Evolutionary conservation across 2,888 invertebrate genomes (phyloP).

Genomic region (Chloroclystis v-ata): DNA sequence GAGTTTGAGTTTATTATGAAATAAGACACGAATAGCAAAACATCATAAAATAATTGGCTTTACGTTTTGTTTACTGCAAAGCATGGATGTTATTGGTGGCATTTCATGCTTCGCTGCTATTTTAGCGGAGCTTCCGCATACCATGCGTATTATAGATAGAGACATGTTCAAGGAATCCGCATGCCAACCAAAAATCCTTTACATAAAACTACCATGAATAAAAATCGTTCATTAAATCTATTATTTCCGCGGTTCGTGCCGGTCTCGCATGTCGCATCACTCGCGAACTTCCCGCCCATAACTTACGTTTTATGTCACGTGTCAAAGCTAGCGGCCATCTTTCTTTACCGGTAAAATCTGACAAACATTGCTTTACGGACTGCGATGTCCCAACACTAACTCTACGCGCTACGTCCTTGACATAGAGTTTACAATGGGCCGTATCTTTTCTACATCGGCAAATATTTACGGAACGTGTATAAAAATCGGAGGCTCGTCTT

Average conservation of each 20-base stretch:
- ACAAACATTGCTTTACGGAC: conserved; percentile 42
- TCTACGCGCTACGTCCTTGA: conserved; percentile 44
- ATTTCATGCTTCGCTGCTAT: conserved; percentile 5
- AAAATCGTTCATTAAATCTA: conserved; percentile 59
- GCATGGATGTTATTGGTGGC: background rate
- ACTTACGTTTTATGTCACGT: conserved; percentile 73
- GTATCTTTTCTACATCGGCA: conserved; percentile 30
- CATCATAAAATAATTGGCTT: background rate
- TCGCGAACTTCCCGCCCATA: conserved; percentile 71
- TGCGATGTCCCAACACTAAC: conserved; percentile 32
- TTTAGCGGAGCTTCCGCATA: conserved; percentile 5
- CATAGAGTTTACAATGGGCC: conserved; percentile 48
- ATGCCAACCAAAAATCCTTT: conserved; percentile 37
- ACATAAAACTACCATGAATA: conserved; percentile 68
- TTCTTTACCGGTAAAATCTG: conserved; percentile 52
- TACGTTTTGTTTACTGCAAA: conserved; percentile 4
- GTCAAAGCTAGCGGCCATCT: conserved; percentile 64
- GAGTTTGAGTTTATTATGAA: too few relatives aligned
- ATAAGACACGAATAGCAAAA: background rate
- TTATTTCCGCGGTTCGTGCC: conserved; percentile 69
- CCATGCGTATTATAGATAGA: conserved; percentile 9
- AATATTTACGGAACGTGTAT: conserved; percentile 41
- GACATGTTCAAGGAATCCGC: conserved; percentile 18
- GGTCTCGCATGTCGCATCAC: conserved; percentile 67
- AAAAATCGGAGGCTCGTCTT: conserved; percentile 61